These are phyloP conservation scores for Enteromius radiatus DNA, from an alignment of 2,797 vertebrate species.

Conservation along the genomic window DNA sequence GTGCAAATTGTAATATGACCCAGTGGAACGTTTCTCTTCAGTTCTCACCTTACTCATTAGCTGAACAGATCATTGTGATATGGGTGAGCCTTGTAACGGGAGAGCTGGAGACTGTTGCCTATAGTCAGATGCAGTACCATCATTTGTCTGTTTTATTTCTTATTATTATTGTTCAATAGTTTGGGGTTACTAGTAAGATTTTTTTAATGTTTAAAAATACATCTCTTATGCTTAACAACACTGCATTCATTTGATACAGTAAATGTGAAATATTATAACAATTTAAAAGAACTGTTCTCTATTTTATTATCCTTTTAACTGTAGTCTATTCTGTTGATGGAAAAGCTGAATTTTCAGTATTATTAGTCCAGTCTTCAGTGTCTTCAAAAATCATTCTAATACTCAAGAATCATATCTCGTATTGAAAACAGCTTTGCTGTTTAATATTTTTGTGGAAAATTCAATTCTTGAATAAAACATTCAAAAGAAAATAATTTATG, in stretches of 20 bases:
- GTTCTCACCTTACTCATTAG: conserved; percentile 47
- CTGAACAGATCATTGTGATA: conserved; percentile 55
- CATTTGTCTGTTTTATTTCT: not conserved
- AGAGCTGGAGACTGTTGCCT: conserved; percentile 31
- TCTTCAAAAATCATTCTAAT: not conserved
- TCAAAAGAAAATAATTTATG: not conserved
- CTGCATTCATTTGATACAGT: not conserved
- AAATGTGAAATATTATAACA: not conserved
- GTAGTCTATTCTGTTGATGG: no score
- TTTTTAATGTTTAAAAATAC: not conserved
- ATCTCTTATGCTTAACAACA: not conserved
- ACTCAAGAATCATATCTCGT: not conserved
- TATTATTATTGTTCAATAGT: not conserved
- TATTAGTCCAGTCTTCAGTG: not conserved
- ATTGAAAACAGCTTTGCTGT: not conserved
- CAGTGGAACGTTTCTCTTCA: conserved; percentile 35
- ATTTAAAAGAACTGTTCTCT: not conserved
- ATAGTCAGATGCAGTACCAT: not conserved
- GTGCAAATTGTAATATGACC: conserved; percentile 50
- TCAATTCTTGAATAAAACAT: not conserved
- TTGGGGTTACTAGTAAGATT: not conserved
- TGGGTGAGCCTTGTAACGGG: conserved; percentile 58
- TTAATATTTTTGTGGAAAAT: not conserved
- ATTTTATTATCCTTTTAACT: not conserved
- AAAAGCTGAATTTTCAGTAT: not conserved